A percentile compares a stretch with the other conserved stretches of the same genome.
Evolutionary conservation across 2,888 invertebrate species (phyloP).

Genomic region (Scelioninae gen. 1): DNA sequence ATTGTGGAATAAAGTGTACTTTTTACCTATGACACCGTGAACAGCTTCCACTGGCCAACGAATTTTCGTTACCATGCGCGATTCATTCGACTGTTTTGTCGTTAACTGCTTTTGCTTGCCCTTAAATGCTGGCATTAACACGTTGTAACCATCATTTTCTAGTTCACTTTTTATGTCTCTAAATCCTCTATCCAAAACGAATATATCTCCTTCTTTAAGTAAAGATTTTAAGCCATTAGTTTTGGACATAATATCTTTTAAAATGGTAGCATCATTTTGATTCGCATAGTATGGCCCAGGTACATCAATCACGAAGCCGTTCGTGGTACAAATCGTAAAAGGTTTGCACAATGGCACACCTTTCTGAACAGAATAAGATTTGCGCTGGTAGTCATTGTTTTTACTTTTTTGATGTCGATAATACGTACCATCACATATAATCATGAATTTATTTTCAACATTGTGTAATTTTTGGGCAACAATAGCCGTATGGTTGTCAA

Average conservation of each 20-base stretch:
- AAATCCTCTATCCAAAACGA: conserved; percentile 70
- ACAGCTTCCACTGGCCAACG: conserved; percentile 47
- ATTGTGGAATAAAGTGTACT: conserved; percentile 44
- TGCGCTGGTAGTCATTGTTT: conserved; percentile 65
- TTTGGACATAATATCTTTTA: conserved; percentile 25
- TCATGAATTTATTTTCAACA: conserved; percentile 33
- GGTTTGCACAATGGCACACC: conserved; percentile 59
- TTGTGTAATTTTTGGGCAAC: conserved; percentile 38
- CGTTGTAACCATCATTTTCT: conserved; percentile 54
- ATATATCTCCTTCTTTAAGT: conserved; percentile 67
- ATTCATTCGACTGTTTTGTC: conserved; percentile 70
- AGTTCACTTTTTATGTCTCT: conserved; percentile 33
- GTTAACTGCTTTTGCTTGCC: conserved; percentile 71
- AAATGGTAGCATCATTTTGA: conserved; percentile 54
- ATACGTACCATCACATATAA: conserved; percentile 63
- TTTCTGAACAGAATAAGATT: conserved; percentile 67
- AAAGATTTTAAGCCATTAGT: conserved; percentile 29
- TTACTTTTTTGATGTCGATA: conserved; percentile 61
- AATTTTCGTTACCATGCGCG: conserved; percentile 71
- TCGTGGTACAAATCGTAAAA: conserved; percentile 55
- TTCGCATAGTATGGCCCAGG: conserved; percentile 49
- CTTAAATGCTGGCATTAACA: conserved; percentile 72
- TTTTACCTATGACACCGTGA: conserved; percentile 57
- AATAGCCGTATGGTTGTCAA: conserved; percentile 40
- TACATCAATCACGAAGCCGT: conserved; percentile 35